These are phyloP conservation scores for Eubasilissa splendida DNA, from an alignment of 2,888 invertebrate genomes.

Conservation along the genomic window DNA sequence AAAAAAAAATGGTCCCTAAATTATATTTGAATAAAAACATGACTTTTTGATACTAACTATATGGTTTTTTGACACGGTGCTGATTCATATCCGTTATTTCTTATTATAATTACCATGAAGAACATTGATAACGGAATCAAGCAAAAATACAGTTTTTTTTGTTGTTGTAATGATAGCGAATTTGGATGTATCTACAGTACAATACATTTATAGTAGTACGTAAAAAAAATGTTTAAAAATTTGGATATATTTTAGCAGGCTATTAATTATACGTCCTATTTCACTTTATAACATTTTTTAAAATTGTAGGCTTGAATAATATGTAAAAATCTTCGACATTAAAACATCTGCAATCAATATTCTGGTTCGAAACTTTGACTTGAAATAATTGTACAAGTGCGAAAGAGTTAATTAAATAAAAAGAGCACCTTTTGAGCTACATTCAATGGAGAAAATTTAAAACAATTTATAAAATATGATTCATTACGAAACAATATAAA, in stretches of 20 bases:
- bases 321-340: too few species aligned
- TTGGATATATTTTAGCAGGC: too few species aligned
- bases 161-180: conserved; percentile 1
- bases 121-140: conserved; percentile 13
- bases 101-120: neutral
- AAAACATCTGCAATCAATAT: conserved; percentile 13
- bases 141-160: conserved; percentile 9
- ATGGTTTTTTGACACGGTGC: conserved; percentile 28
- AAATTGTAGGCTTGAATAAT: too few species aligned
- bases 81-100: neutral
- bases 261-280: too few species aligned
- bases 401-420: conserved; percentile 3
- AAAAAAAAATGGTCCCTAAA: conserved; percentile 38
- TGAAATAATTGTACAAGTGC: neutral
- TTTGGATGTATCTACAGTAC: too few species aligned
- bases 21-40: conserved; percentile 28
- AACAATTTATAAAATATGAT: conserved; percentile 6
- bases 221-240: too few species aligned
- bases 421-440: conserved; percentile 28
- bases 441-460: conserved; percentile 9
- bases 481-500: neutral
- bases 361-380: too few species aligned
- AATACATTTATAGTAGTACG: too few species aligned
- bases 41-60: conserved; percentile 31
- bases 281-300: too few species aligned